Evolutionary conservation across 2,797 vertebrate species (phyloP).

Genomic region (Danio tinwini): DNA sequence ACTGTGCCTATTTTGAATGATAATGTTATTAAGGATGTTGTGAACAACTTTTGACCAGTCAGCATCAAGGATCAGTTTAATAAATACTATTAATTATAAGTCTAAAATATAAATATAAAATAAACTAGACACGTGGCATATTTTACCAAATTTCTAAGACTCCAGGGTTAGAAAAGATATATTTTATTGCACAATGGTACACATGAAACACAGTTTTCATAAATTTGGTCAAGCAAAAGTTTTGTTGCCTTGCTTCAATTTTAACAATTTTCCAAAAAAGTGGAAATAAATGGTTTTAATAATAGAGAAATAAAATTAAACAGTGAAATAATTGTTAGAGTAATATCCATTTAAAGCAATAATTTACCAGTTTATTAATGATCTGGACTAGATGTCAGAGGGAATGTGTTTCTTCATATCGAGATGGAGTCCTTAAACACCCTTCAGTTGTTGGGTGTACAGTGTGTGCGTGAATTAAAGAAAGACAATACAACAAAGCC

Average conservation of each 20-base stretch:
- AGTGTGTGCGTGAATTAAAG: conserved; percentile 43
- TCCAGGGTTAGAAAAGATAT: background rate
- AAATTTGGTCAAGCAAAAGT: too few relatives aligned
- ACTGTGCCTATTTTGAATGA: too few relatives aligned
- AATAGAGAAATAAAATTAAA: background rate
- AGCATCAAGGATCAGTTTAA: background rate
- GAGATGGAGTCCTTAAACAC: background rate
- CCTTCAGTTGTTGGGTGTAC: conserved; percentile 29
- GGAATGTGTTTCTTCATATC: background rate
- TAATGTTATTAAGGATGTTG: too few relatives aligned
- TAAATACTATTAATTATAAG: background rate
- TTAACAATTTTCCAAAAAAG: conserved; percentile 41
- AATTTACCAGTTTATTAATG: background rate
- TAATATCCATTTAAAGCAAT: background rate
- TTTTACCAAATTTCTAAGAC: background rate
- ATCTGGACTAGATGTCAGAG: background rate
- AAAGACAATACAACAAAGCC: conserved; percentile 38
- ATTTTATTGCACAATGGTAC: too few relatives aligned
- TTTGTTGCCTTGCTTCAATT: conserved; percentile 17
- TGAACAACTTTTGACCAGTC: too few relatives aligned
- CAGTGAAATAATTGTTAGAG: background rate
- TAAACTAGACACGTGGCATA: background rate
- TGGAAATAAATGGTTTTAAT: conserved; percentile 38
- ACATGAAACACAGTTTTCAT: too few relatives aligned
- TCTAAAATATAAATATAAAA: background rate